Conservation (phyloP, 2,797 vertebrate genomes). For the Macropus fuliginosus region DNA sequence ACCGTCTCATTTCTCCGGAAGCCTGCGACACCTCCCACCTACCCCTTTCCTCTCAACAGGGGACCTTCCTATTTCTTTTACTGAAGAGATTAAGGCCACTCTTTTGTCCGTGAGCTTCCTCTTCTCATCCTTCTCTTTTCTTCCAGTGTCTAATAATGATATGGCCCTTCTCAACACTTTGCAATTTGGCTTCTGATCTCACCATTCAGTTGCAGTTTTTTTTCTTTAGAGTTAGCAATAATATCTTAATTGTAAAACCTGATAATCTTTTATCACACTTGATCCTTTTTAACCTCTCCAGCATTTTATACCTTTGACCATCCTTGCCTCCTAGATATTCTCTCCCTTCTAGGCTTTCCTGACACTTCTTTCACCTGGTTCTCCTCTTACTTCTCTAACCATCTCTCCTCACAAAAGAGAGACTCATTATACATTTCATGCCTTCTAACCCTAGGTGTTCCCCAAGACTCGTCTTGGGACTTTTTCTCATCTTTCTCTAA, state of each 20-base stretch:
- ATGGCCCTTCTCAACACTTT: background rate
- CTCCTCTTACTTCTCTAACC: background rate
- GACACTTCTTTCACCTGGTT: background rate
- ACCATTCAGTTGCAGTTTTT: no score
- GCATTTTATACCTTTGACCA: background rate
- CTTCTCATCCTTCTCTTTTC: background rate
- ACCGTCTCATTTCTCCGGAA: background rate
- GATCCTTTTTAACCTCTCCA: no score
- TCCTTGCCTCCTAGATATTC: background rate
- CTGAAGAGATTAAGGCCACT: background rate
- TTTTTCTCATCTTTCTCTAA: background rate
- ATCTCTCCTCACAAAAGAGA: background rate
- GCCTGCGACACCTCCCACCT: background rate
- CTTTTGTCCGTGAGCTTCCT: background rate
- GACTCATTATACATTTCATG: background rate
- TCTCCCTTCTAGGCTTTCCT: background rate
- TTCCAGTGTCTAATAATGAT: background rate
- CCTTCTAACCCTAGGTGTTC: background rate
- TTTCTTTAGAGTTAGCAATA: no score
- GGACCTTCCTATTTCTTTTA: background rate
- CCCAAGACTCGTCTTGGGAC: background rate
- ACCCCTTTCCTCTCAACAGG: background rate
- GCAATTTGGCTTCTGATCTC: no score
- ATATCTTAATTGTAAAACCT: no score
- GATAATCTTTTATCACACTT: no score